phyloP scores from a whole-genome alignment of 2,888 invertebrate genomes.

The Trachelus troglodyta region DNA sequence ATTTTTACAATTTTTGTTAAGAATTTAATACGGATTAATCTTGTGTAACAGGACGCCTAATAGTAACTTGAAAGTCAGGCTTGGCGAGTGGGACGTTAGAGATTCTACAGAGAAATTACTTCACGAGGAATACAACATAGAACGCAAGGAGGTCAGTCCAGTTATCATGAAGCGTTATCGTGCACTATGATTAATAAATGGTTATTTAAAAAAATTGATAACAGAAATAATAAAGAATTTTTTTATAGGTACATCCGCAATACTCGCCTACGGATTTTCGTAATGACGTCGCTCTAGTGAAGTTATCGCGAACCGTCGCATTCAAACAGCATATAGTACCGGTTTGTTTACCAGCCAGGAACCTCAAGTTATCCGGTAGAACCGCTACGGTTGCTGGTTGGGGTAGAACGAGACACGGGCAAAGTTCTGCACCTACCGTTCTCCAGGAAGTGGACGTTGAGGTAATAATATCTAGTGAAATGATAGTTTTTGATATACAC shows the following conservation, averaged over 20 bases:
- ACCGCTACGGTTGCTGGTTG: conserved; percentile 94
- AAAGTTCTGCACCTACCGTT: conserved; percentile 87
- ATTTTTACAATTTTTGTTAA: conserved; percentile 6
- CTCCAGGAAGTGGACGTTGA: conserved; percentile 87
- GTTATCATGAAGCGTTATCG: not conserved
- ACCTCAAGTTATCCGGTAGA: conserved; percentile 84
- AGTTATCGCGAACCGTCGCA: conserved; percentile 82
- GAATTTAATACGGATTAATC: conserved; percentile 4
- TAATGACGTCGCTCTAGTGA: conserved; percentile 88
- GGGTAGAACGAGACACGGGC: conserved; percentile 91
- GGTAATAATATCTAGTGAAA: conserved; percentile 52
- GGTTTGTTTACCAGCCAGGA: conserved; percentile 86
- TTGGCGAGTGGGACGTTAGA: conserved; percentile 94
- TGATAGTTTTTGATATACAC: not conserved
- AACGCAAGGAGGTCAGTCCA: conserved; percentile 80
- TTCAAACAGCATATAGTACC: conserved; percentile 94
- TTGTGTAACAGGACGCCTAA: conserved; percentile 80
- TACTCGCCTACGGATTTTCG: conserved; percentile 93
- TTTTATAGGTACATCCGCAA: conserved; percentile 77
- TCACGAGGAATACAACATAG: conserved; percentile 90
- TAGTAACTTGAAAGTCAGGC: conserved; percentile 85
- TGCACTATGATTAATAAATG: no score
- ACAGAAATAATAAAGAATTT: no score
- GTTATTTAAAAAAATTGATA: no score
- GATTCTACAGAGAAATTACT: conserved; percentile 84